Evolutionary conservation across 2,113 vertebrate genomes (phyloP).

Genomic region (Ictidomys tridecemlineatus): DNA sequence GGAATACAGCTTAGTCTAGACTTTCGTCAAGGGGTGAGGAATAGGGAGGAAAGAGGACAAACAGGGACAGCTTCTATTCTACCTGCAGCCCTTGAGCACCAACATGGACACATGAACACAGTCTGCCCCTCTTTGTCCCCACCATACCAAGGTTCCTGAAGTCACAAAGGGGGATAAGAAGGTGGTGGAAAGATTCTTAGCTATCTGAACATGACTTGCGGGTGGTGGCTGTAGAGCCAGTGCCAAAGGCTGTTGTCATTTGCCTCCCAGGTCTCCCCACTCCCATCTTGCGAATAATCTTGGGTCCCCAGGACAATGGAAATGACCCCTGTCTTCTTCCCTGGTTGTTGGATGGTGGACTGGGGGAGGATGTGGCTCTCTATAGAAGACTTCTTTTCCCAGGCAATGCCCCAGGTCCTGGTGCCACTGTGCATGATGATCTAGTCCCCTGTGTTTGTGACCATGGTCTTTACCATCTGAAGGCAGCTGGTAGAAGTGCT

Average conservation of each 20-base stretch:
- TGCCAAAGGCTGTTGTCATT: not conserved
- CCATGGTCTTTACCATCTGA: not conserved
- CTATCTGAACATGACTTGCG: too few relatives aligned
- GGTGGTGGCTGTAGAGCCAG: not conserved
- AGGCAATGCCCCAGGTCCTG: not conserved
- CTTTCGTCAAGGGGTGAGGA: not conserved
- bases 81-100: not conserved
- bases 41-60: not conserved
- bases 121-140: not conserved
- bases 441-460: not conserved
- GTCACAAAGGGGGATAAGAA: not conserved
- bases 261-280: not conserved
- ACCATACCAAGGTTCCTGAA: not conserved
- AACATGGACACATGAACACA: accelerated
- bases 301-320: not conserved
- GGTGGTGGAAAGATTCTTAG: not conserved
- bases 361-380: not conserved
- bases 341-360: not conserved
- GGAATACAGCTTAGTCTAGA: not conserved
- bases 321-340: not conserved
- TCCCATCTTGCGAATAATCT: not conserved
- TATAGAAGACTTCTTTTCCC: not conserved
- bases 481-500: not conserved
- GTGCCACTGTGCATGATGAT: not conserved
- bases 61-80: not conserved